Conservation (phyloP, 53 echinoderm and acorn worm species). For the Antedon mediterranea region DNA sequence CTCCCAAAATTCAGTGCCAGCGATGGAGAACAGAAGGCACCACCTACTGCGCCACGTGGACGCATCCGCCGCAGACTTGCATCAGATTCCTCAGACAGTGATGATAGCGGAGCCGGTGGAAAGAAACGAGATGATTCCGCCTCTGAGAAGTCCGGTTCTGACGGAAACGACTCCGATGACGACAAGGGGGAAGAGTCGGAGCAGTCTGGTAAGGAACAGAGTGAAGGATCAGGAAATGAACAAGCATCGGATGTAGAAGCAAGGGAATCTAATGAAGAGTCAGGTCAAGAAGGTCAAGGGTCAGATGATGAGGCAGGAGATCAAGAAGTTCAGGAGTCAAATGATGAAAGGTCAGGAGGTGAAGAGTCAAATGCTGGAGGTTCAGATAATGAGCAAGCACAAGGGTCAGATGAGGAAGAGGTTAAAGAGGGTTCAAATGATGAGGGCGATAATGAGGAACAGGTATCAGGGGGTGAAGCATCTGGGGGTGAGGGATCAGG, state of each 20-base stretch:
- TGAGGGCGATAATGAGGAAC: background rate
- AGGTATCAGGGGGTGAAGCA: conserved; percentile 5
- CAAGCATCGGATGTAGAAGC: conserved; percentile 4
- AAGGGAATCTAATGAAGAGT: background rate
- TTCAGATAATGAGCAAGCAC: background rate
- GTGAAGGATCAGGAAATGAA: background rate
- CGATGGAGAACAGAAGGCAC: conserved; percentile 11
- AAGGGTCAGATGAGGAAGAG: background rate
- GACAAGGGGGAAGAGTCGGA: background rate
- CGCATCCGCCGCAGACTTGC: conserved; percentile 21
- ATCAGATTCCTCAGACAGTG: conserved; percentile 17
- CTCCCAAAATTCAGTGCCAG: conserved; percentile 26
- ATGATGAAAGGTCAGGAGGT: conserved; percentile 14
- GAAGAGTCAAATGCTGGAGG: background rate
- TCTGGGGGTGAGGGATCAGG: conserved; percentile 6
- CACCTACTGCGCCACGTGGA: conserved; percentile 1
- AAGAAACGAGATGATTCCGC: conserved; percentile 19
- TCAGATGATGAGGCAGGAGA: conserved; percentile 5
- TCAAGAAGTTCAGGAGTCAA: conserved; percentile 5
- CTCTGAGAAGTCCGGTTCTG: background rate
- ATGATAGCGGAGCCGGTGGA: background rate
- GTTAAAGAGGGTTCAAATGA: background rate
- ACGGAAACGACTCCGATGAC: background rate
- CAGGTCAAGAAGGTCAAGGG: conserved; percentile 14
- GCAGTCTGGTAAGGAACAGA: background rate